These are phyloP conservation scores for Syngnathus rostellatus DNA, from an alignment of 2,797 vertebrate genomes.

Conservation along the genomic window DNA sequence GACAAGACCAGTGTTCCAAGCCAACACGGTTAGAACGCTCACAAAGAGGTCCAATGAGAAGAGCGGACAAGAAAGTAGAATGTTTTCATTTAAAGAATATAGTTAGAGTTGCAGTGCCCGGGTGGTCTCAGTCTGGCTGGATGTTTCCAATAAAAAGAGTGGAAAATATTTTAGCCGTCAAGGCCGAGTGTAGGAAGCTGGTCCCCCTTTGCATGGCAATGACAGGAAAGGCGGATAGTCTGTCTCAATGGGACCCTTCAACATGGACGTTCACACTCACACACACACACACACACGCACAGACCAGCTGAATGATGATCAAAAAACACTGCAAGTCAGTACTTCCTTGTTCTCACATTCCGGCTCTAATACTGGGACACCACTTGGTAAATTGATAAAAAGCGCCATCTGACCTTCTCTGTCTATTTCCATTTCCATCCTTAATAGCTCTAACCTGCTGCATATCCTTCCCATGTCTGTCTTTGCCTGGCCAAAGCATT, in stretches of 20 bases:
- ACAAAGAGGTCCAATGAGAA: conserved; percentile 11
- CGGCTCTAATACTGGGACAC: neutral
- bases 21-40: conserved; percentile 12
- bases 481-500: too few species aligned
- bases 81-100: conserved; percentile 18
- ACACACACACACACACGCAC: conserved; percentile 21
- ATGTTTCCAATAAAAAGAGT: conserved; percentile 63
- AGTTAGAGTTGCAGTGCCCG: conserved; percentile 4
- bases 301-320: conserved; percentile 39
- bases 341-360: conserved; percentile 32
- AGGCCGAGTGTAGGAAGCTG: conserved; percentile 69
- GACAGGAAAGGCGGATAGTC: conserved; percentile 55
- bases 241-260: conserved; percentile 72
- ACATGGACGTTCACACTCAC: conserved; percentile 33
- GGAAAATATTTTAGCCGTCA: conserved; percentile 78
- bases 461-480: too few species aligned
- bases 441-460: too few species aligned
- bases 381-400: neutral
- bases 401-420: neutral
- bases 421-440: too few species aligned
- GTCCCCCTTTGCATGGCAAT: conserved; percentile 72
- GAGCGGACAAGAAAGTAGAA: conserved; percentile 3
- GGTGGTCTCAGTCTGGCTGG: conserved; percentile 33
- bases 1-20: conserved; percentile 32
- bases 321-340: conserved; percentile 59